Conservation (phyloP, 2,113 vertebrate genomes). For the Zeus faber region DNA sequence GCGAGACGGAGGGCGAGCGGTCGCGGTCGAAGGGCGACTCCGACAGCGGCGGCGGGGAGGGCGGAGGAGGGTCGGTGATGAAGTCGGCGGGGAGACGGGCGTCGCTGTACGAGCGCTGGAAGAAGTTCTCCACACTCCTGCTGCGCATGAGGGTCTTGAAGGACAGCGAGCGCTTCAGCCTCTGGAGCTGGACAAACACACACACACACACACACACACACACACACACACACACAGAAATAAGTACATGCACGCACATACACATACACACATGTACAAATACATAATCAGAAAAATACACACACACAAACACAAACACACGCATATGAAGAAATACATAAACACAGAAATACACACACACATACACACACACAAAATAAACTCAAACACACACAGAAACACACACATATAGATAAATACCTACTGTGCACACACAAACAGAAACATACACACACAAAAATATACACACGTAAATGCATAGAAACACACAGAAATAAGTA, state of each 20-base stretch:
- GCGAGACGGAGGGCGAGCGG: slow-evolving; percentile 56
- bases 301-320: slow-evolving; percentile 66
- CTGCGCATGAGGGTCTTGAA: slow-evolving; percentile 90
- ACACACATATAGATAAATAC: background rate
- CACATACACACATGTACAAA: slow-evolving; percentile 1
- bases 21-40: slow-evolving; percentile 64
- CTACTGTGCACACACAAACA: background rate
- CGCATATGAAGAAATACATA: slow-evolving; percentile 24
- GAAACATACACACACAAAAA: slow-evolving; percentile 15
- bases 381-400: slow-evolving; percentile 13
- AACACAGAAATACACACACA: slow-evolving; percentile 6
- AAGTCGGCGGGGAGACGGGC: slow-evolving; percentile 80
- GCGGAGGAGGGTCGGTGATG: slow-evolving; percentile 77
- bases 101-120: slow-evolving; percentile 84
- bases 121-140: slow-evolving; percentile 90
- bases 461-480: no score
- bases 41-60: slow-evolving; percentile 73
- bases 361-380: slow-evolving; percentile 31
- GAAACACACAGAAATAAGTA: no score
- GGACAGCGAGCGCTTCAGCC: slow-evolving; percentile 85
- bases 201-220: slow-evolving; percentile 31
- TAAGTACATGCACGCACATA: slow-evolving; percentile 21
- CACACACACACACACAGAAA: slow-evolving; percentile 9
- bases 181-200: slow-evolving; percentile 75
- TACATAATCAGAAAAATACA: background rate